Evolutionary conservation across 2,113 vertebrate genomes (phyloP).

Genomic region (Petrocephalus microphthalmus): DNA sequence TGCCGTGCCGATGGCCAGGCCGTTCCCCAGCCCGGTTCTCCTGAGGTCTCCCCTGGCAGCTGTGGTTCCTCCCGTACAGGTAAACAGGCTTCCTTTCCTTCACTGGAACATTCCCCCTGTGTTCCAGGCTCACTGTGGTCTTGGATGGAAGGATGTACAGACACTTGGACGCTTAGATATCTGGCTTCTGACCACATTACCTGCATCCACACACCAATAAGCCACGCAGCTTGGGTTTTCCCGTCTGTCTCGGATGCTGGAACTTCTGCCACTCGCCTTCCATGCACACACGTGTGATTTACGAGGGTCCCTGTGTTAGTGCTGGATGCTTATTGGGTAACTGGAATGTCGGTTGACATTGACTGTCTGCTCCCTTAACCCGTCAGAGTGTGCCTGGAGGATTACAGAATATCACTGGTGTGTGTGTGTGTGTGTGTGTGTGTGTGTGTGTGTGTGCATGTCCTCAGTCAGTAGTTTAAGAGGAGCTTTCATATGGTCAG

Average conservation of each 20-base stretch:
- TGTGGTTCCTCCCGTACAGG: conserved; percentile 81
- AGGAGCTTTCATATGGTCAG: background rate
- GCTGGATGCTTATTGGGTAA: background rate
- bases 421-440: too few species aligned
- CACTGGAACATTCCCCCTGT: background rate
- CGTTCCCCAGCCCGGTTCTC: conserved; percentile 74
- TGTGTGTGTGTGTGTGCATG: background rate
- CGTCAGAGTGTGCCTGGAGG: background rate
- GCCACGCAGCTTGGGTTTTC: background rate
- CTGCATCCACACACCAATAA: background rate
- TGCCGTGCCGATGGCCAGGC: conserved; percentile 66
- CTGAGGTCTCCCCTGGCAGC: conserved; percentile 80
- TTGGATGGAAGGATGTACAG: background rate
- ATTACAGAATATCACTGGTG: too few species aligned
- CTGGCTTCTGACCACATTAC: background rate
- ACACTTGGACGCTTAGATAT: background rate
- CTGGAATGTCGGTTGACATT: background rate
- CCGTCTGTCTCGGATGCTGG: background rate
- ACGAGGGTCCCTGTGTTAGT: background rate
- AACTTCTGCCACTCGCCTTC: background rate
- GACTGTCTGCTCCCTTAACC: background rate
- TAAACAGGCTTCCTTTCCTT: conserved; percentile 30
- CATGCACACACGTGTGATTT: background rate
- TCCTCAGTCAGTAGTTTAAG: background rate
- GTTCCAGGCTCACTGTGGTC: background rate